Conservation (phyloP, 2,113 vertebrate genomes). For the Oncorhynchus tshawytscha region DNA sequence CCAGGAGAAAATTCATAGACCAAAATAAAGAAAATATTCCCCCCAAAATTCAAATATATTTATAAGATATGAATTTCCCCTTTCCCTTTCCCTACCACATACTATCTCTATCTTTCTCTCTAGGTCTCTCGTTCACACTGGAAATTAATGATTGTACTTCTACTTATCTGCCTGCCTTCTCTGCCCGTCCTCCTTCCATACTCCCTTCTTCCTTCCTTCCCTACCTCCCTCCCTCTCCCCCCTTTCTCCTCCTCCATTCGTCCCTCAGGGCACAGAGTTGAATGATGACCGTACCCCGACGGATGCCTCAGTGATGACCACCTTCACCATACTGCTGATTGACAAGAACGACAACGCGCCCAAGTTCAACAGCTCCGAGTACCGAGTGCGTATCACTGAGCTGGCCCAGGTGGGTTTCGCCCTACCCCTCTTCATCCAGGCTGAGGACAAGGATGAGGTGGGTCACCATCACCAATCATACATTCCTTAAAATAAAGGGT, state of each 20-base stretch:
- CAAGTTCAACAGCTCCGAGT: conserved; percentile 95
- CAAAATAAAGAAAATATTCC: conserved; percentile 37
- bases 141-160: background rate
- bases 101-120: conserved; percentile 10
- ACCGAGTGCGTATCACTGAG: conserved; percentile 89
- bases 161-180: background rate
- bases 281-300: conserved; percentile 90
- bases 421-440: conserved; percentile 95
- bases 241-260: conserved; percentile 9
- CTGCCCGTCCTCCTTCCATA: too few species aligned
- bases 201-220: background rate
- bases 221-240: conserved; percentile 4
- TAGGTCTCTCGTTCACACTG: background rate
- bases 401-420: conserved; percentile 98
- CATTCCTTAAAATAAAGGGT: background rate
- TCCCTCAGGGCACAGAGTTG: conserved; percentile 86
- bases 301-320: conserved; percentile 86
- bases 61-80: conserved; percentile 77
- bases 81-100: conserved; percentile 35
- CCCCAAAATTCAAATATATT: conserved; percentile 56
- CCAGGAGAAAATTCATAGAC: conserved; percentile 38
- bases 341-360: conserved; percentile 96
- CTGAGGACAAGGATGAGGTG: conserved; percentile 97
- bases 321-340: conserved; percentile 95
- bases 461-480: conserved; percentile 36